Base-by-base conservation (phyloP, 2,888 invertebrate genomes). In the Onchidella celtica region DNA sequence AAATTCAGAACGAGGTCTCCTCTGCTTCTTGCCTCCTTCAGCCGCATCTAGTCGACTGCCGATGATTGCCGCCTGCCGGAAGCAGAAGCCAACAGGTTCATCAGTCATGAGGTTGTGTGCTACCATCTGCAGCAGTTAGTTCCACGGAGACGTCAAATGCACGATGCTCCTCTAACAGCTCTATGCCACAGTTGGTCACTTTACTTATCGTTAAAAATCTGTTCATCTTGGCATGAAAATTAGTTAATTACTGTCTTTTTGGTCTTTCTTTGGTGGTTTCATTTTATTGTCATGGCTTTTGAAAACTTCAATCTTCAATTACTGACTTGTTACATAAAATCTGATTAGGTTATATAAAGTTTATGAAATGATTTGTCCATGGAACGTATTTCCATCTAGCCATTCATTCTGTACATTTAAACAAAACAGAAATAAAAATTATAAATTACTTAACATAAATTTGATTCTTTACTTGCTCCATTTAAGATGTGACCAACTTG, bases 41-140 rank as follows among this genome's bases (percentile, higher is more conserved):
- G 85, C 84, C 47, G 88, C 85, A 55, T 90, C 90, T 82, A 90
- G 85, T 83, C 87, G 89, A 85, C 88, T 90, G 85, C 88, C 90
- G 85, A 90, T 87, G 82, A 90, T 87, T 36, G 90, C 90, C 81
- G 90, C 90, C 90, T 90, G 87, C 24, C 79, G 57, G 66, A n/a
- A 66, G 47, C 73, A 73, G 73, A 73, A 73, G 27, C 73, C 73
- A 73, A 73, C 38, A 73, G 59, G 32, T 24, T 73, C 73, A 73
- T 21, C n/a, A n/a, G n/a, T 73, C 32, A 59, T 38, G 29, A 36
- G 59, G 55, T 81, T n/a, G n/a, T n/a, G n/a, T n/a, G n/a, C n/a
- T 34, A 77, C 55, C 69, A 34, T 24, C 21, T 3, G 29, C 11
- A 11, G 69, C 34, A 55, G 77, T 77, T 77, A 77, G 77, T 77